Base-by-base conservation (phyloP, 2,797 vertebrate species). In the Kryptopterus vitreolus region DNA sequence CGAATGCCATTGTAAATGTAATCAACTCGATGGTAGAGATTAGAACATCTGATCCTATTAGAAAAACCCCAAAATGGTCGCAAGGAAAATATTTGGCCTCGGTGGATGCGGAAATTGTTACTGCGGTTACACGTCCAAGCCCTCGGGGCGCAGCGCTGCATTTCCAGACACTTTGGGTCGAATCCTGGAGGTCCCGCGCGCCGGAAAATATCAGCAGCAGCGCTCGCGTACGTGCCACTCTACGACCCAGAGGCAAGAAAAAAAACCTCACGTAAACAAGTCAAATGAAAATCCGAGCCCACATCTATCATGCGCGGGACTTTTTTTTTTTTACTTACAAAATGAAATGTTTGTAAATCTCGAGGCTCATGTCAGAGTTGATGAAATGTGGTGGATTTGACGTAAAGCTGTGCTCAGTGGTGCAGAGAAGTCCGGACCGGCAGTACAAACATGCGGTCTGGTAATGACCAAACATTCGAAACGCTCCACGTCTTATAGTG, bases 191-290 rank as follows among this genome's bases (percentile, higher is more conserved):
- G 53, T 57, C 58, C 22, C 5, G 18, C 15, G 16, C 31, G 65
- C 53, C 77, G 58, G 63, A 48, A 29, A 58, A 70, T 43, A n/a
- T n/a, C n/a, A 10, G 33, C 53, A 58, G 76, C 52, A 46, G 63
- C n/a, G 33, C 50, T 71, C n/a, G n/a, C 20, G 29, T 79, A 26
- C 66, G 31, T 31, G 70, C 29, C 18, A 59, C 58, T 73, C 3
- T 73, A 38, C 10, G 46, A 62, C 13, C 43, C n/a, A n/a, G n/a
- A n/a, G n/a, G n/a, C 38, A 3, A n/a, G 1, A 48, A 55, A 24
- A 62, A 79, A 79, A 70, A 46, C 58, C 53, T 69, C 38, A 31
- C 66, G 24, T 61, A 79, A 70, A 79, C 77, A 79, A 61, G 26
- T 71, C 35, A 50, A 71, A 71, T 61, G 26, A 35, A 72, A 38